Conservation (phyloP, 1,140 invertebrate species). For the Aphelinus certus region DNA sequence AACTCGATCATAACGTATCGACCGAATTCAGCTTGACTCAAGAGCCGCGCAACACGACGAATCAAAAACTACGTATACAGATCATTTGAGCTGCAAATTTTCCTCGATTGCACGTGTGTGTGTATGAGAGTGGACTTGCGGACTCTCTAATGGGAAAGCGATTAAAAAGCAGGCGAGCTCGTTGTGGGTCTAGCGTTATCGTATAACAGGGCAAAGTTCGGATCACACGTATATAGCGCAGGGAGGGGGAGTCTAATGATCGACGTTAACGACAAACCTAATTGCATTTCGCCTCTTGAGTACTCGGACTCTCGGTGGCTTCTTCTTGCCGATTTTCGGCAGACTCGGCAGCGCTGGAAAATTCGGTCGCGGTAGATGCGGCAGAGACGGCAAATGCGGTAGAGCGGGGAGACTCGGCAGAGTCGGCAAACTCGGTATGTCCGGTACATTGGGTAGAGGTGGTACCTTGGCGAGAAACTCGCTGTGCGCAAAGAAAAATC, state of each 20-base stretch:
- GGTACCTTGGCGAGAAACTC: slow-evolving; percentile 49
- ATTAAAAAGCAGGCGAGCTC: no score
- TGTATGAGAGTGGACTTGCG: no score
- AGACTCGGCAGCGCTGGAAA: not conserved
- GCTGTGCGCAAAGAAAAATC: slow-evolving; percentile 36
- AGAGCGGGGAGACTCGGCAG: not conserved
- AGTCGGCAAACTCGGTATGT: not conserved
- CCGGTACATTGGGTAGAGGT: not conserved
- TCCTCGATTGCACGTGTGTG: no score
- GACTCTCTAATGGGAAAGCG: no score
- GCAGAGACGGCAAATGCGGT: not conserved
- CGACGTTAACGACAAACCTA: slow-evolving; percentile 53
- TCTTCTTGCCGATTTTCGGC: not conserved
- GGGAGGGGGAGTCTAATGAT: slow-evolving; percentile 1
- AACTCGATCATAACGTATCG: no score
- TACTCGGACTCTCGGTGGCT: slow-evolving; percentile 48
- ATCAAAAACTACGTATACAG: no score
- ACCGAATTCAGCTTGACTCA: no score
- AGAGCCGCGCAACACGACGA: no score
- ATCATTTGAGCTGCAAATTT: no score
- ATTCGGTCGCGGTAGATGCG: not conserved
- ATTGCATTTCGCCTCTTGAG: slow-evolving; percentile 60
- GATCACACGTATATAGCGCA: not conserved
- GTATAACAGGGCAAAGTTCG: no score
- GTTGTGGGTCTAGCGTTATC: no score